Evolutionary conservation across 2,888 invertebrate genomes (phyloP).

Genomic region (Drosophila leonis): DNA sequence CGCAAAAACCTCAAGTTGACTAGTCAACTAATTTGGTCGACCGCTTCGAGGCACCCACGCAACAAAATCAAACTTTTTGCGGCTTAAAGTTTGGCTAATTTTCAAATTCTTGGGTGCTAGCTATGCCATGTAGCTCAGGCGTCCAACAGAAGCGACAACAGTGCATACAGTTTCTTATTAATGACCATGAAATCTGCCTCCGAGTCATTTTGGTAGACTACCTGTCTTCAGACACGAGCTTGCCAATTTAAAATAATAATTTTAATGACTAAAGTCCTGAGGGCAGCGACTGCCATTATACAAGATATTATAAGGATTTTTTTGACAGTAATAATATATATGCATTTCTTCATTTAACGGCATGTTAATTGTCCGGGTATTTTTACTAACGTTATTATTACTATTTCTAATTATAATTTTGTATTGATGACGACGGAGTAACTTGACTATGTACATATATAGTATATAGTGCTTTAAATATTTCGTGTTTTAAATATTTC

Average conservation of each 20-base stretch:
- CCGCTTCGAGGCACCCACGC: slow-evolving; percentile 71
- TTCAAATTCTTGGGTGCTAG: slow-evolving; percentile 58
- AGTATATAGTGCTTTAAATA: not conserved
- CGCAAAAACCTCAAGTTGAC: slow-evolving; percentile 16
- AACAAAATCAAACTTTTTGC: slow-evolving; percentile 54
- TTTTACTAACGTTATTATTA: not conserved
- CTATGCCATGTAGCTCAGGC: slow-evolving; percentile 4
- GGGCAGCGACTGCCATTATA: not conserved
- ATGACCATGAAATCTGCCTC: slow-evolving; percentile 83
- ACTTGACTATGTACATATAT: not conserved
- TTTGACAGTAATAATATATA: not conserved
- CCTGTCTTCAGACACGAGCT: slow-evolving; percentile 59
- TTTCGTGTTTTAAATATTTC: too few species aligned
- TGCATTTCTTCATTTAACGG: not conserved
- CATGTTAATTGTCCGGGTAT: not conserved
- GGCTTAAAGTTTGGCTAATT: slow-evolving; percentile 44
- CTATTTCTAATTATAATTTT: not conserved
- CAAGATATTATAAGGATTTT: not conserved
- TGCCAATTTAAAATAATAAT: slow-evolving; percentile 26
- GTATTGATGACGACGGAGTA: not conserved
- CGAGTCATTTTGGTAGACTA: slow-evolving; percentile 66
- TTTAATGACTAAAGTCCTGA: slow-evolving; percentile 5
- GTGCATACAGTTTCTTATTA: slow-evolving; percentile 53
- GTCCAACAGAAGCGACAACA: slow-evolving; percentile 28
- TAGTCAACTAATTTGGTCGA: slow-evolving; percentile 51